Percentiles rank a stretch among this genome's conserved stretches.
These are phyloP conservation scores for Ceryle rudis DNA, from an alignment of 2,797 vertebrate genomes.

Conservation along the genomic window DNA sequence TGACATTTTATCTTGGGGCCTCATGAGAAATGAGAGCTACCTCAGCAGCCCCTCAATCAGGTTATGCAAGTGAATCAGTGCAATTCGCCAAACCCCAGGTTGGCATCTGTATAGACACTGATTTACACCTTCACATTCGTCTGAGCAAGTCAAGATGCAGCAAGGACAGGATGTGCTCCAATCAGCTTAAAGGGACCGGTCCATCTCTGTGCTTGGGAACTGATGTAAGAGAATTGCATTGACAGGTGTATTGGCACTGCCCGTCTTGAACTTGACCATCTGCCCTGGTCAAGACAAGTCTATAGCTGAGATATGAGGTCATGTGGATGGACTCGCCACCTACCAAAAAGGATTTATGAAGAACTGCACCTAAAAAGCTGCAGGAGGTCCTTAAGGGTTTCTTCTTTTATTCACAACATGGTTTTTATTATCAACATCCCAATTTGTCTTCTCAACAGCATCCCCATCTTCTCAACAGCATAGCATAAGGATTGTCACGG, in stretches of 20 bases:
- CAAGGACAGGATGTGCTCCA: neutral
- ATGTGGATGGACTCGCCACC: neutral
- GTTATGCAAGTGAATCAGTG: neutral
- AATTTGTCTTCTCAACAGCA: neutral
- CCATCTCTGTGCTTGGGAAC: neutral
- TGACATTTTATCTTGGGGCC: neutral
- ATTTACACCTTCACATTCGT: neutral
- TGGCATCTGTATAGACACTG: neutral
- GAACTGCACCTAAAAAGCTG: neutral
- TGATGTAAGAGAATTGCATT: neutral
- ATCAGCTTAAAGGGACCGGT: neutral
- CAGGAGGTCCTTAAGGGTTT: neutral
- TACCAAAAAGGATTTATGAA: neutral
- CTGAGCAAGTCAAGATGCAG: neutral
- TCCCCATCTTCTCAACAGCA: neutral
- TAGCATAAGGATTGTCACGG: neutral
- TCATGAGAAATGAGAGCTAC: constrained; percentile 2
- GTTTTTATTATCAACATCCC: neutral
- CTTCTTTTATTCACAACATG: neutral
- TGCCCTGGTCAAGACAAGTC: neutral
- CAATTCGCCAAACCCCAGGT: neutral
- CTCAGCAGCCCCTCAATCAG: constrained; percentile 10
- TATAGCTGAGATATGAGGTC: neutral
- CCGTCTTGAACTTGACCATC: neutral
- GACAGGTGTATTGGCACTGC: accelerated